phyloP scores from a whole-genome alignment of 2,797 vertebrate genomes.

The Nyctalus aviator region DNA sequence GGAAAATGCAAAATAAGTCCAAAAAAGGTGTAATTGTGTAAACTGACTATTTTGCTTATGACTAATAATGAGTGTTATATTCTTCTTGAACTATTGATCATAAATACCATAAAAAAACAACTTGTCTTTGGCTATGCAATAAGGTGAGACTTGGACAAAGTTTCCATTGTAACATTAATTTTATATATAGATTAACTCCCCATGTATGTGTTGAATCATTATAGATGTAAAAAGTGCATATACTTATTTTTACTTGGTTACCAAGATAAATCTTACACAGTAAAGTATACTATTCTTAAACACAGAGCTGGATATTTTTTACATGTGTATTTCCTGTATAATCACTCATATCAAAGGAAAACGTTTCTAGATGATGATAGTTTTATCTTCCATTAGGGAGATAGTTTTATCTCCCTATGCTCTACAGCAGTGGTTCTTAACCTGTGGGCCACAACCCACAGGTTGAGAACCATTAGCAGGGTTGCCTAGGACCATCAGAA shows the following conservation, averaged over 20 bases:
- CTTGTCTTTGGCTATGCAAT: neutral
- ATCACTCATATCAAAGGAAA: neutral
- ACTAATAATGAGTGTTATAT: neutral
- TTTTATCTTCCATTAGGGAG: neutral
- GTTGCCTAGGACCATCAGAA: too few species aligned
- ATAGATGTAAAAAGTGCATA: neutral
- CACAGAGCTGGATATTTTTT: neutral
- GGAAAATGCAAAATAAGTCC: neutral
- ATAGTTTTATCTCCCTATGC: neutral
- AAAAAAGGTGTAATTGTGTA: neutral
- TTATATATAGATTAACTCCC: neutral
- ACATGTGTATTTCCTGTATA: neutral
- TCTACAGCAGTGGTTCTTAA: too few species aligned
- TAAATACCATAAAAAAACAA: neutral
- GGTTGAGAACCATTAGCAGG: too few species aligned
- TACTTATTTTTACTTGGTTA: neutral
- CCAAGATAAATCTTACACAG: neutral
- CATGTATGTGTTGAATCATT: neutral
- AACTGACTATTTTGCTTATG: neutral
- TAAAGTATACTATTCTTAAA: neutral
- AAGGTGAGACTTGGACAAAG: neutral
- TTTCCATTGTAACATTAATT: neutral
- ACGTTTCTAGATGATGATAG: neutral
- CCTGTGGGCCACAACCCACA: too few species aligned
- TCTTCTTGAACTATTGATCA: neutral